Base-by-base conservation (phyloP, 2,113 vertebrate genomes). In the Nibea albiflora region DNA sequence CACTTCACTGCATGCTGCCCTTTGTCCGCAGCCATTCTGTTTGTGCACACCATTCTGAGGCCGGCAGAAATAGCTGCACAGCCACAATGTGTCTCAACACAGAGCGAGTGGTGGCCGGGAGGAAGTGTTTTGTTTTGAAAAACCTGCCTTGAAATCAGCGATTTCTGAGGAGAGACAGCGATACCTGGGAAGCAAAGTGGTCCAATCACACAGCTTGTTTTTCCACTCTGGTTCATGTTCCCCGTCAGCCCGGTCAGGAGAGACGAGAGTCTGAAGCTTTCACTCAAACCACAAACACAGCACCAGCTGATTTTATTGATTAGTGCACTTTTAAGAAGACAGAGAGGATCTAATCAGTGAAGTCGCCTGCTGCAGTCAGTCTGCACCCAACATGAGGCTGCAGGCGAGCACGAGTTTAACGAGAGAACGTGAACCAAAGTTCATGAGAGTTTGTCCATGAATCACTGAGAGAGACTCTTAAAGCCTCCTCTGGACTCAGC, bases 1-100 rank as follows among this genome's bases (percentile, higher is more conserved):
- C 92, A 91, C 92, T 92, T 86, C 90, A 89, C 94, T 87, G 89
- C 92, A 90, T 76, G 92, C 91, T 87, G 85, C 85, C 88, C 84
- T 86, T 93, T 93, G 92, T 93, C 75, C 47, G 17, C 58, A 28
- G 87, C 84, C 75, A 11, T 85, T 90, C 84, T 91, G 89, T 92
- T 93, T 89, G 88, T 88, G 89, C 84, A 84, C 81, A 26, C 70
- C 85, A 54, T 72, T 80, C 80, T 50, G 75, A 77, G 68, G 57
- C 69, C 14, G 28, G 83, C 80, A 73, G 81, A 73, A 90, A 91
- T 90, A 80, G 61, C 85, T 73, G 80, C 87, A 72, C 83, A 79
- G 77, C 76, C 86, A 54, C 78, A 73, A 69, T 75, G 79, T 88
- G 42, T 50, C 60, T 12, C 7, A 47, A 64, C 66, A 76, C 72